Evolutionary conservation across 2,888 invertebrate species (phyloP).

Genomic region (Dynastes hyllus): DNA sequence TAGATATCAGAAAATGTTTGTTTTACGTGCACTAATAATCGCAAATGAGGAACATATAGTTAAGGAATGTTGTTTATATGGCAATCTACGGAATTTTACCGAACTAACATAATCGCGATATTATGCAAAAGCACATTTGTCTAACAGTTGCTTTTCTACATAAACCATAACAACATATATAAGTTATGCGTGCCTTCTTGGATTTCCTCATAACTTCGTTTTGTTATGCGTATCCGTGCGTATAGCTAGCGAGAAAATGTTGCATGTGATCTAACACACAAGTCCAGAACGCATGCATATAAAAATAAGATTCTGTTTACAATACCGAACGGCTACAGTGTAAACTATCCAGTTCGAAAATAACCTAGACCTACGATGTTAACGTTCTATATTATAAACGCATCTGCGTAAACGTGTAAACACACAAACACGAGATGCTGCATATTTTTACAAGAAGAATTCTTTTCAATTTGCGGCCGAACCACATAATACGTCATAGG

Average conservation of each 20-base stretch:
- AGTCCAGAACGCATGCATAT: conserved; percentile 21
- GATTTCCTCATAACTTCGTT: too few relatives aligned
- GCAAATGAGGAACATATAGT: too few relatives aligned
- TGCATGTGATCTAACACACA: conserved; percentile 42
- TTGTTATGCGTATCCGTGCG: background rate
- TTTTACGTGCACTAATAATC: too few relatives aligned
- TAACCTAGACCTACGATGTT: conserved; percentile 47
- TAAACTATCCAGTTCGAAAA: conserved; percentile 46
- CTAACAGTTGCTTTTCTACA: too few relatives aligned
- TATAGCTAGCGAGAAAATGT: background rate
- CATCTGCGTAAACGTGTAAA: conserved; percentile 41
- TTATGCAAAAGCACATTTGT: too few relatives aligned
- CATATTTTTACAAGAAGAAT: conserved; percentile 31
- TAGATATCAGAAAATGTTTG: too few relatives aligned
- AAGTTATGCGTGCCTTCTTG: too few relatives aligned
- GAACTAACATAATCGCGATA: too few relatives aligned
- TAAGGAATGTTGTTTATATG: too few relatives aligned
- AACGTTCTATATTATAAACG: conserved; percentile 47
- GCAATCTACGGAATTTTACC: too few relatives aligned
- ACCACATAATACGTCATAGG: background rate
- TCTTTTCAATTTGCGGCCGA: conserved; percentile 12
- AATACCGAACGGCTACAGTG: conserved; percentile 34
- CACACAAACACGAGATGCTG: conserved; percentile 30
- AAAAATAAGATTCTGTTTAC: conserved; percentile 43
- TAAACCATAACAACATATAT: too few relatives aligned